Evolutionary conservation across 2,888 invertebrate species (phyloP).

Genomic region (Beris morrisii): DNA sequence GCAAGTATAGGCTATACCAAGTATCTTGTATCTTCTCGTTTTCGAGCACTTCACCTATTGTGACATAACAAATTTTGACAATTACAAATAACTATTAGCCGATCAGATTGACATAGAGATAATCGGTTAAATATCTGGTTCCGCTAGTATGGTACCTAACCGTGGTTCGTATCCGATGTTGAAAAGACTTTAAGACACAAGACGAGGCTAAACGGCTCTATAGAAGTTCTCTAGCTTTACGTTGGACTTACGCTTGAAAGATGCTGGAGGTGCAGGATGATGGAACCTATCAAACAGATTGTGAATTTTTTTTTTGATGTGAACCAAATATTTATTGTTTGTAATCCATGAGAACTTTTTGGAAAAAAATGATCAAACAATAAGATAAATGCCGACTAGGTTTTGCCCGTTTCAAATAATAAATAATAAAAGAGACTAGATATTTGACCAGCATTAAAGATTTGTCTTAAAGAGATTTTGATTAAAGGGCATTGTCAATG

Average conservation of each 20-base stretch:
- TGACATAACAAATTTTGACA: constrained; percentile 40
- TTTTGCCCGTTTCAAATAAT: not conserved
- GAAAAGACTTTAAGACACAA: not conserved
- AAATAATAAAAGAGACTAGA: no score
- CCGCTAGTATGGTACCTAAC: not conserved
- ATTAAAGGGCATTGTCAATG: no score
- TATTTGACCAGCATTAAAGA: no score
- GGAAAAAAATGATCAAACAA: constrained; percentile 9
- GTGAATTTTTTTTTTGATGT: constrained; percentile 4
- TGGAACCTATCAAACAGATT: constrained; percentile 8
- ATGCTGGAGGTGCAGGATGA: not conserved
- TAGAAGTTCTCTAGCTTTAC: no score
- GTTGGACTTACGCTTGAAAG: no score
- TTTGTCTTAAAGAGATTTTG: no score
- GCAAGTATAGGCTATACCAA: not conserved
- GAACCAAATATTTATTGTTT: constrained; percentile 22
- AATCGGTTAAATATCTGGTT: constrained; percentile 27
- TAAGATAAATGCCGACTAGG: constrained; percentile 15
- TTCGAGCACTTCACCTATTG: constrained; percentile 29
- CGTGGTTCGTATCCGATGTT: not conserved
- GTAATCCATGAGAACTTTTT: constrained; percentile 17
- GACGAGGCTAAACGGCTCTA: not conserved
- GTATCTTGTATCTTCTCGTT: not conserved
- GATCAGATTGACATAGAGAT: constrained; percentile 39
- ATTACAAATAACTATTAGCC: constrained; percentile 40